Evolutionary conservation across 2,113 vertebrate genomes (phyloP), one percentile per base, ranked within the genome.

Genomic region (Myiagra hebetior): DNA sequence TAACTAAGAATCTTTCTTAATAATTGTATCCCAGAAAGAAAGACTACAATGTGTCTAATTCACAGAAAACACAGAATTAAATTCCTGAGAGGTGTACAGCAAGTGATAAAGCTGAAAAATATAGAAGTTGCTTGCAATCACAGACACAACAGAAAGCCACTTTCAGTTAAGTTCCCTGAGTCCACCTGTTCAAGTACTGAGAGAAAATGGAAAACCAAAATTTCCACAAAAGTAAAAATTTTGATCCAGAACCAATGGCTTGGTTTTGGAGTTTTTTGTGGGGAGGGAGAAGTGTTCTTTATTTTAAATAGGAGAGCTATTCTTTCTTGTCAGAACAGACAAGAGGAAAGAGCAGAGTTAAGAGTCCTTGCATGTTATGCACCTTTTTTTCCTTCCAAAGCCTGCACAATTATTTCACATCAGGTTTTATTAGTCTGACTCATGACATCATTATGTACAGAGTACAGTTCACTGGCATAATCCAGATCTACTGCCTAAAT

Each of bases 381-480:
- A 92, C 12, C 11, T 26, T 86, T 77, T 68, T 65, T 72, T 42
- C 47, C 35, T 82, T 86, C 59, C 79, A 62, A 93, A 91, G 33
- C 27, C 81, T 63, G 44, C 64, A 70, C 42, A 92, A 78, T 89
- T 90, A 88, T 63, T 95, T 95, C 76, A 70, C 49, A 64, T 78
- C 68, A 83, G 39, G 42, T 82, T 87, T 91, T 57, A 93, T 86
- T 93, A 86, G 31, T 87, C 39, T 72, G 69, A 96, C 89, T 74
- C 69, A 74, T 91, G 67, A 94, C 83, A 92, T 93, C 85, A 94
- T 23, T 72, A 77, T 27, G n/a, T 70, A 68, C 68, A 68, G 77
- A 96, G 67, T 1, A 89, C 46, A 88, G 76, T 92, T 94, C 93
- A 91, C 85, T 77, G 86, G 80, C 84, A 92, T 89, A 87, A 93